Conservation (phyloP, 2,113 vertebrate species). For the Embiotoca jacksoni region DNA sequence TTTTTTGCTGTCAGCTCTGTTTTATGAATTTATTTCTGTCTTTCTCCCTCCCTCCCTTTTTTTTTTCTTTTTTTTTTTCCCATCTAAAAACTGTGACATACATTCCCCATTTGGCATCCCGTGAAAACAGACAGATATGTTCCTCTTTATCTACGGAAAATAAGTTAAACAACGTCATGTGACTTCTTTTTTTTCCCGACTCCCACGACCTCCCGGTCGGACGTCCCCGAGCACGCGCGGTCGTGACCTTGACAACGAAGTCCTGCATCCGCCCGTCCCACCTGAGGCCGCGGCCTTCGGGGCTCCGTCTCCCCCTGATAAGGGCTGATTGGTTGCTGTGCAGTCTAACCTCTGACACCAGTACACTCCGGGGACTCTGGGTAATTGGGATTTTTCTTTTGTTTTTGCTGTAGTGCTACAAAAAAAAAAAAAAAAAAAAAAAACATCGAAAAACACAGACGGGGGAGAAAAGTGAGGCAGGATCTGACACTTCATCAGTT, state of each 20-base stretch:
- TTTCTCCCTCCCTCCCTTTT: background rate
- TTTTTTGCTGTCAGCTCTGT: constrained; percentile 36
- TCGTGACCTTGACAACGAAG: constrained; percentile 40
- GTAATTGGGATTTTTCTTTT: constrained; percentile 32
- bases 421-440: too few species aligned
- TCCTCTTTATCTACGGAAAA: constrained; percentile 14
- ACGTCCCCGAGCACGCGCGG: constrained; percentile 20
- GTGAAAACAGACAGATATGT: constrained; percentile 22
- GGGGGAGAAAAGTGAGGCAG: constrained; percentile 36
- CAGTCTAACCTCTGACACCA: constrained; percentile 54
- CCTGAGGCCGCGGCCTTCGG: constrained; percentile 31
- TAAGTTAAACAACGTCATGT: background rate
- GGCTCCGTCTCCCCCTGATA: constrained; percentile 24
- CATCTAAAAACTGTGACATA: constrained; percentile 48
- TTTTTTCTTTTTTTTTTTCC: background rate
- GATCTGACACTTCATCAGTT: constrained; percentile 62
- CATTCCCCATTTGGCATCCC: constrained; percentile 41
- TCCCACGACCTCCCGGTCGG: constrained; percentile 23
- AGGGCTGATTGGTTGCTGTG: constrained; percentile 57
- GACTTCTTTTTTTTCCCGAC: constrained; percentile 17
- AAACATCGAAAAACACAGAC: constrained; percentile 24
- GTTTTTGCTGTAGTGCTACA: too few species aligned
- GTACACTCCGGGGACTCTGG: constrained; percentile 41
- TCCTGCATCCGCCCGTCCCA: constrained; percentile 21
- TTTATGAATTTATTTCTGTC: constrained; percentile 30